Base-by-base conservation (phyloP, 2,113 vertebrate species). In the Tupaia chinensis region DNA sequence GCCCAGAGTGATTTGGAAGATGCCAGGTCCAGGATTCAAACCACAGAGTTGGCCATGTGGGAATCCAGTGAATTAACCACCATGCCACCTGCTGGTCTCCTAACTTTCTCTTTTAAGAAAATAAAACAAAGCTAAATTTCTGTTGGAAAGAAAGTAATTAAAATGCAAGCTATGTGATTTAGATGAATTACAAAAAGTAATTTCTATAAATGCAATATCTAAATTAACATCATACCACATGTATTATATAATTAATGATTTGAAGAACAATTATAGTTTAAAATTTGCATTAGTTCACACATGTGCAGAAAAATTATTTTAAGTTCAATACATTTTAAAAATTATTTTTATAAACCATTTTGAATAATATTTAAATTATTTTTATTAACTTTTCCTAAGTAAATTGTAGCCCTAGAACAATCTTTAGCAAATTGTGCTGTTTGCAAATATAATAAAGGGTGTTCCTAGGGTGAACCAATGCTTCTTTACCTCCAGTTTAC, bases 401-500 rank as follows among this genome's bases (percentile, higher is more conserved):
- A 78, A 54, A 66, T 58, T 34, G 44, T 94, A 63, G 34, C 68
- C n/a, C 15, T 56, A 87, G 19, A 53, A 76, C 9, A 87, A 23
- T 70, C 89, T 84, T 77, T 23, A 92, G 74, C 60, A 66, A 65
- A 34, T 11, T 86, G 7, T 63, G n/a, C 70, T 91, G 93, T 88
- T 17, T 84, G 27, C 9, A 84, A 29, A 12, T 34, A 60, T 70
- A 90, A 70, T 32, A 92, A 97, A 92, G 16, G 19, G 63, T 63
- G 11, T 13, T 63, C 9, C 63, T 16, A 1, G 2, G 3, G 0
- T 60, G 1, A 6, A 91, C 86, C 0, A 56, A 27, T 56, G 15
- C 17, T 96, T 97, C 44, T 90, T 98, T 98, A 99, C 99, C 99
- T 99, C 99, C 99, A 99, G 27, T 98, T 98, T 80, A 87, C 93